Percentiles rank a stretch among this genome's conserved stretches.
These are phyloP conservation scores for Ornithorhynchus anatinus DNA, from an alignment of 2,113 vertebrate species.

Conservation along the genomic window DNA sequence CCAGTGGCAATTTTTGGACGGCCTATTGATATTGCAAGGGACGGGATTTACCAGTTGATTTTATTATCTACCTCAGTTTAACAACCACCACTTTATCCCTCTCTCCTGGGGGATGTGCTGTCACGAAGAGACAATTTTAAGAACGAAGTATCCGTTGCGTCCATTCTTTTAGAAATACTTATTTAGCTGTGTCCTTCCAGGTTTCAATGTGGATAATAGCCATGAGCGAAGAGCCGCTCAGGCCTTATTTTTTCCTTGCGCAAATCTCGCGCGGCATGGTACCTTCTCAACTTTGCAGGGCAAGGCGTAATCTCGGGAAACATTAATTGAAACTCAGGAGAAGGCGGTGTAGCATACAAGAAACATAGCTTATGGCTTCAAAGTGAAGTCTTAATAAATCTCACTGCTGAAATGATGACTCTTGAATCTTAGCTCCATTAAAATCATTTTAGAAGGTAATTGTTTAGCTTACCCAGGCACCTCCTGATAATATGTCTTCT, in stretches of 20 bases:
- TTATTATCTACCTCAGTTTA: neutral
- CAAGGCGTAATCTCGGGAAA: conserved; percentile 13
- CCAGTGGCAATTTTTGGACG: neutral
- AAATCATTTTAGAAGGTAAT: conserved; percentile 58
- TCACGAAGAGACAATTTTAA: neutral
- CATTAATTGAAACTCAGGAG: conserved; percentile 22
- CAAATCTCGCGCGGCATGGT: neutral
- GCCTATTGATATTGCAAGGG: neutral
- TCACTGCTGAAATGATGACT: conserved; percentile 47
- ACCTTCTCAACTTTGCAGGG: conserved; percentile 14
- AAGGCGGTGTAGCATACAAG: neutral
- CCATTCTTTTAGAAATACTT: neutral
- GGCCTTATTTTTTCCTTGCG: conserved; percentile 26
- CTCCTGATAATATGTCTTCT: conserved; percentile 54
- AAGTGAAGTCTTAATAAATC: conserved; percentile 42
- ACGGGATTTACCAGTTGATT: neutral
- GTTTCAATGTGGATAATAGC: neutral
- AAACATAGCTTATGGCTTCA: conserved; percentile 4
- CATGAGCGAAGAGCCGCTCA: neutral
- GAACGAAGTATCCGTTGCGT: neutral
- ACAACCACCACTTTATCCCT: neutral
- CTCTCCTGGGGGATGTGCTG: neutral
- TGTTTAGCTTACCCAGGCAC: conserved; percentile 44
- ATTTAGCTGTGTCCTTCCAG: neutral
- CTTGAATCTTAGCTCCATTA: conserved; percentile 42